Conservation (phyloP, 2,797 vertebrate genomes). For the Phrynocephalus guinanensis region DNA sequence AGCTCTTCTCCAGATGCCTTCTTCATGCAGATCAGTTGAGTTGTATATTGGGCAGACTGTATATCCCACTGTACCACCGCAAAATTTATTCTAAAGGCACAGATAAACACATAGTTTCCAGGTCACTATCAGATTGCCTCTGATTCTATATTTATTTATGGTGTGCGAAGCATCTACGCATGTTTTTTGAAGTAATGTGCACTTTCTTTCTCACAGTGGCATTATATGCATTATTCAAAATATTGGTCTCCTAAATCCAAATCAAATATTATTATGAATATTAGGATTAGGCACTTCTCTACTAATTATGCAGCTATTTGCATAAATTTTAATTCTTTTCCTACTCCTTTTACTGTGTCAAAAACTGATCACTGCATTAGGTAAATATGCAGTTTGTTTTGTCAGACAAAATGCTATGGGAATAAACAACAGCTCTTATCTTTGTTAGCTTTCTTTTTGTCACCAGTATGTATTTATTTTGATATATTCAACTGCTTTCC, state of each 20-base stretch:
- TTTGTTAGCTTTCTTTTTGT: conserved; percentile 1
- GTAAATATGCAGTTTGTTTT: conserved; percentile 24
- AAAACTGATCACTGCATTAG: conserved; percentile 20
- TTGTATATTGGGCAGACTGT: neutral
- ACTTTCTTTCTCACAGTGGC: neutral
- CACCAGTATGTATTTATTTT: neutral
- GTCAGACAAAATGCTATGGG: conserved; percentile 11
- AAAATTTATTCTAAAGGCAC: neutral
- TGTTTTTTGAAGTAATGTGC: neutral
- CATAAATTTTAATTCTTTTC: conserved; percentile 23
- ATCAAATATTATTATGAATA: conserved; percentile 36
- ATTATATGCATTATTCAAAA: conserved; percentile 23
- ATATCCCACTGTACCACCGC: neutral
- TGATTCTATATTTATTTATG: neutral
- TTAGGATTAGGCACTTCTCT: conserved; percentile 20
- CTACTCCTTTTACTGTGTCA: neutral
- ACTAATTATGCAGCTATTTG: conserved; percentile 29
- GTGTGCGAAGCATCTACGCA: neutral
- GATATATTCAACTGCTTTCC: conserved; percentile 8
- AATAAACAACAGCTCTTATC: conserved; percentile 8
- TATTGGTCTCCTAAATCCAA: conserved; percentile 35
- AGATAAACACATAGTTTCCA: neutral
- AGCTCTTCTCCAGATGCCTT: too few relatives aligned
- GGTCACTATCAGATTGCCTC: neutral
- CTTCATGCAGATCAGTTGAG: neutral